Percentiles rank a stretch among this genome's conserved stretches.
These are phyloP conservation scores for Pomacea canaliculata DNA, from an alignment of 2,888 invertebrate genomes.

Conservation along the genomic window DNA sequence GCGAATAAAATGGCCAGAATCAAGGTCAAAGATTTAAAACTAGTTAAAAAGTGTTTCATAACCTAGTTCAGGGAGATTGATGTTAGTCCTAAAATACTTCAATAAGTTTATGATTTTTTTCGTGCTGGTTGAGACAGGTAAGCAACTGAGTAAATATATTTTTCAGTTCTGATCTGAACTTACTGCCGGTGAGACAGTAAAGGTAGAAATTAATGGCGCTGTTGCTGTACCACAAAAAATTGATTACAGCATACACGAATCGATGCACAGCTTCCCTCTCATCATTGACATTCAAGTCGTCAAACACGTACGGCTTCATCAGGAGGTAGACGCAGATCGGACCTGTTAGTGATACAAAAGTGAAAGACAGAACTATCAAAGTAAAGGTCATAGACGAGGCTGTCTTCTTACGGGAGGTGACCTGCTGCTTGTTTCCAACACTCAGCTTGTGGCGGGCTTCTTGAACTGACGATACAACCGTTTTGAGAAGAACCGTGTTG, in stretches of 20 bases:
- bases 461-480: not conserved
- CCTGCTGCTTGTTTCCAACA: not conserved
- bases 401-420: not conserved
- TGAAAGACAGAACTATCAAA: not conserved
- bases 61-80: no score
- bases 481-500: not conserved
- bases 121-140: no score
- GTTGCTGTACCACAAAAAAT: not conserved
- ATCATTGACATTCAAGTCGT: not conserved
- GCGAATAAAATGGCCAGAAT: no score
- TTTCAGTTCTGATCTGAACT: not conserved
- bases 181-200: not conserved
- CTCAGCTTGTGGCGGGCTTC: not conserved
- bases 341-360: not conserved
- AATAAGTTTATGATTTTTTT: no score
- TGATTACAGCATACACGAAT: not conserved
- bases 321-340: not conserved
- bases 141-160: no score
- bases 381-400: not conserved
- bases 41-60: no score
- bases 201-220: slow-evolving; percentile 4
- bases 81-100: no score
- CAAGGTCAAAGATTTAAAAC: no score
- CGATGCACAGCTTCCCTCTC: no score
- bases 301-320: not conserved